phyloP scores from a whole-genome alignment of 2,888 invertebrate species.

The Caenorhabditis angaria region DNA sequence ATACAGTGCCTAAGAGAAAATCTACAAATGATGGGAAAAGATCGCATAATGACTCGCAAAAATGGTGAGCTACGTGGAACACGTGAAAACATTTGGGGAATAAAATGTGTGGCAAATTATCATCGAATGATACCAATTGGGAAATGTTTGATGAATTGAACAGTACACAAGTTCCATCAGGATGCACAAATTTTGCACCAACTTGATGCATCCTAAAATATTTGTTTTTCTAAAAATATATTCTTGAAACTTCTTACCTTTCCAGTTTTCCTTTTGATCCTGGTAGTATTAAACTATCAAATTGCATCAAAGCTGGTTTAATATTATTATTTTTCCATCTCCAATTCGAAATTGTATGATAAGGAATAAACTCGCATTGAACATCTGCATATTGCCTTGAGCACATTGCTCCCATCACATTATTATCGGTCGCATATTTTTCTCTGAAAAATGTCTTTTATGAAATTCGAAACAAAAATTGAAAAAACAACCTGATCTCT shows the following conservation, averaged over 20 bases:
- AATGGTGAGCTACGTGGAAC: constrained; percentile 36
- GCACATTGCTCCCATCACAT: constrained; percentile 66
- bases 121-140: constrained; percentile 33
- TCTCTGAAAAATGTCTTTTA: constrained; percentile 26
- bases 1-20: constrained; percentile 46
- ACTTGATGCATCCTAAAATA: constrained; percentile 39
- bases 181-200: constrained; percentile 40
- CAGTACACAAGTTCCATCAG: constrained; percentile 32
- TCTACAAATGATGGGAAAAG: constrained; percentile 45
- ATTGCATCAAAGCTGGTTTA: constrained; percentile 41
- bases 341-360: constrained; percentile 62
- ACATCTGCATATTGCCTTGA: constrained; percentile 40
- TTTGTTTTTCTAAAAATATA: neutral
- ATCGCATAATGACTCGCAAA: constrained; percentile 39
- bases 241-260: constrained; percentile 14
- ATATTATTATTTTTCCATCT: constrained; percentile 50
- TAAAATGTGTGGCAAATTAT: constrained; percentile 25
- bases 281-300: constrained; percentile 40
- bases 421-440: constrained; percentile 66
- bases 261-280: constrained; percentile 41
- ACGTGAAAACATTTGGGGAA: constrained; percentile 41
- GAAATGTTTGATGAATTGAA: constrained; percentile 34
- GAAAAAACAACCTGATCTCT: constrained; percentile 32
- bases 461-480: neutral
- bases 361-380: constrained; percentile 62